Evolutionary conservation across 2,113 vertebrate genomes (phyloP).

Genomic region (Indicator maculatus): DNA sequence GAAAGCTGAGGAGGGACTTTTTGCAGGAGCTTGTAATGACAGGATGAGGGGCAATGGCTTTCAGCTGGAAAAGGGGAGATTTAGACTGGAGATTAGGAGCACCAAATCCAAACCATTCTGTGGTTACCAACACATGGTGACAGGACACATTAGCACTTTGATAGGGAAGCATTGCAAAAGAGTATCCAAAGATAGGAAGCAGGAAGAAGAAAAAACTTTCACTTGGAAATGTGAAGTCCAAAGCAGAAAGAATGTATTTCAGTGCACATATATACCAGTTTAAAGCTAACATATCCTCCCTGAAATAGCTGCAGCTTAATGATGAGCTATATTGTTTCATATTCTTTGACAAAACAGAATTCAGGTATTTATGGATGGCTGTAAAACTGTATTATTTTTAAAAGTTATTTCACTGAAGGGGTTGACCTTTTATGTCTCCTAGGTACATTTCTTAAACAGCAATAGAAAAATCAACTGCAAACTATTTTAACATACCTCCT

Average conservation of each 20-base stretch:
- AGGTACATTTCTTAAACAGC: constrained; percentile 3
- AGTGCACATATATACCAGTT: not conserved
- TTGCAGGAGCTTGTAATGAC: too few relatives aligned
- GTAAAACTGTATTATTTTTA: constrained; percentile 55
- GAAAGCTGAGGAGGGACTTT: too few relatives aligned
- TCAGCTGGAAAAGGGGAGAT: too few relatives aligned
- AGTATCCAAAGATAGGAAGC: not conserved
- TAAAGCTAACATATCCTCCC: not conserved
- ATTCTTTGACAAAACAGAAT: constrained; percentile 34
- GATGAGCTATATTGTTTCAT: constrained; percentile 2
- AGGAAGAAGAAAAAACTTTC: not conserved
- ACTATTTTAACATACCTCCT: not conserved
- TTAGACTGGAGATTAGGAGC: too few relatives aligned
- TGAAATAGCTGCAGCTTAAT: not conserved
- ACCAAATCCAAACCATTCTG: too few relatives aligned
- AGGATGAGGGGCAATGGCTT: too few relatives aligned
- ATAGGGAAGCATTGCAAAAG: not conserved
- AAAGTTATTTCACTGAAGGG: constrained; percentile 47
- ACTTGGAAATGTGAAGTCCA: not conserved
- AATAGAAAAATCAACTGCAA: constrained; percentile 3
- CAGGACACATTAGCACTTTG: not conserved
- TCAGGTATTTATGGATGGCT: constrained; percentile 22
- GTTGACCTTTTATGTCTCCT: constrained; percentile 38
- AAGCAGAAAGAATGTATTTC: constrained; percentile 18
- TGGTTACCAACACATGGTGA: accelerated